phyloP scores from a whole-genome alignment of 2,113 vertebrate genomes.

The Aviceda subcristata region DNA sequence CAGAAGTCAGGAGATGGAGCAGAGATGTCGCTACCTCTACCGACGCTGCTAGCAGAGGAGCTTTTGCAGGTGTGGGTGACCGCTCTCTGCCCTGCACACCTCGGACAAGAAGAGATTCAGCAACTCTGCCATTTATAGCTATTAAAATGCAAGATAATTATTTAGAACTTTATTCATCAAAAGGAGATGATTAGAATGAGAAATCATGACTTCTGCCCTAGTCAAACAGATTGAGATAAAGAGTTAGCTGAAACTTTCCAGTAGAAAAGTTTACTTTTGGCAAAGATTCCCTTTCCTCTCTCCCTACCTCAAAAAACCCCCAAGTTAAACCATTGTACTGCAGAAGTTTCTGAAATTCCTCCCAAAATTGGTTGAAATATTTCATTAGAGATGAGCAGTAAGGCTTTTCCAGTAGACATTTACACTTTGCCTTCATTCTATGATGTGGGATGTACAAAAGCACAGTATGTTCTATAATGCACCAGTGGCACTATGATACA shows the following conservation, averaged over 20 bases:
- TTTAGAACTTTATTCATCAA: neutral
- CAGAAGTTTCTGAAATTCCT: neutral
- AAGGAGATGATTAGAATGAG: neutral
- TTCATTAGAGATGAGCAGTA: neutral
- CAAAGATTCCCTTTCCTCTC: neutral
- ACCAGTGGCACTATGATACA: neutral
- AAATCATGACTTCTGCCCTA: neutral
- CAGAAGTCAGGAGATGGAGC: neutral
- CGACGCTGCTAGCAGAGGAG: neutral
- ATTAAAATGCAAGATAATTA: neutral
- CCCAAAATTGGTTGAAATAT: neutral
- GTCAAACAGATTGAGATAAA: neutral
- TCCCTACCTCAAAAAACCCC: neutral
- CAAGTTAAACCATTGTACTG: rapidly evolving
- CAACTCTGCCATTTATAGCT: neutral
- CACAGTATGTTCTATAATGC: neutral
- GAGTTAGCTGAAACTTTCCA: neutral
- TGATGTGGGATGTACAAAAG: neutral
- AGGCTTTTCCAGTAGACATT: neutral
- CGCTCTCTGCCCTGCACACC: neutral
- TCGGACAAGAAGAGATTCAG: neutral
- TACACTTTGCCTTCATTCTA: neutral
- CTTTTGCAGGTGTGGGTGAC: rapidly evolving
- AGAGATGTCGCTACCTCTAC: neutral
- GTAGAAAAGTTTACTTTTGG: neutral